Evolutionary conservation across 1,140 invertebrate species (phyloP), one percentile per base, ranked within the genome.

Genomic region (Pachyrhynchus sulphureomaculatus): DNA sequence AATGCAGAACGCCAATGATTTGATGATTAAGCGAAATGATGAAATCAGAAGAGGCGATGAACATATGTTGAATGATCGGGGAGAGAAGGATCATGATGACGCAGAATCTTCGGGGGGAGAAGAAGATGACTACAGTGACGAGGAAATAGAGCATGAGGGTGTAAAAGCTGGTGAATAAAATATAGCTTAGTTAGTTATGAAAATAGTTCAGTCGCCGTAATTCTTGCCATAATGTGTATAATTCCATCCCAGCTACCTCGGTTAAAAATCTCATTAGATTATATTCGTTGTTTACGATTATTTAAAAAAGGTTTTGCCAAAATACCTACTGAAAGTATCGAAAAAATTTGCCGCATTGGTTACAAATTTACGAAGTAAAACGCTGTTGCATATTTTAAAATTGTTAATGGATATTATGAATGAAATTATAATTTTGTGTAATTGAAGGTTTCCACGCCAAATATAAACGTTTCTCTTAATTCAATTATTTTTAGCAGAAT

Each of bases 211-310:
- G 63, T 42, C 26, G 57, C 64, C 65, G 53, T 39, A 17, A 41
- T 21, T 60, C 62, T 69, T 67, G 62, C 62, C 66, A 68, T 65
- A 48, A 24, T 68, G 65, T 69, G 60, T 67, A 68, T 72, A 69
- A 76, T 74, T 76, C 75, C 73, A 76, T 75, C 74, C 75, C 72
- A 73, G 69, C 75, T 76, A 76, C 75, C 75, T 76, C 75, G 73
- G 55, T 68, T 65, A 51, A 53, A n/a, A 56, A 57, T 48, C 55
- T 56, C 24, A 12, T 45, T 56, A 44, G 20, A 33, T 20, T 47
- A 45, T 37, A 56, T 26, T 47, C 37, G 15, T 51, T 60, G 36
- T 32, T 10, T 34, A 36, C 10, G 17, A 21, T 53, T 61, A 39
- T 26, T 37, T 36, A 45, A 21, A 29, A 18, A 33, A 47, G 13